Evolutionary conservation across 2,797 vertebrate species (phyloP).

Genomic region (Scolopax bukidnonensis): DNA sequence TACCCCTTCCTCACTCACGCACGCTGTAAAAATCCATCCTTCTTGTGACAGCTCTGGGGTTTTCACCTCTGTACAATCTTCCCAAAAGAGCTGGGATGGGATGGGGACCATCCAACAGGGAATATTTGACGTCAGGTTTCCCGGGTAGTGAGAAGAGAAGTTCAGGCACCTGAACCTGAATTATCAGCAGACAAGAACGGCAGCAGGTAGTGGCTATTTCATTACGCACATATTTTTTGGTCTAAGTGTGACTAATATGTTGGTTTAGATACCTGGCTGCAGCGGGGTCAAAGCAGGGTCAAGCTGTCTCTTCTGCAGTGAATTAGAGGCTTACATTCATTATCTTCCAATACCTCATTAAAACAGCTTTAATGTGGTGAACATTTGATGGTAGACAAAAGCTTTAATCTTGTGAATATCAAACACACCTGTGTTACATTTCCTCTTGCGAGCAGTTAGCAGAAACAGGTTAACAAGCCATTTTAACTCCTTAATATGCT

Average conservation of each 20-base stretch:
- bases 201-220: background rate
- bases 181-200: background rate
- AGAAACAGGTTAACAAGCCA: conserved; percentile 76
- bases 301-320: conserved; percentile 70
- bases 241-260: conserved; percentile 67
- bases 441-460: conserved; percentile 75
- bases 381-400: conserved; percentile 76
- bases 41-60: background rate
- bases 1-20: background rate
- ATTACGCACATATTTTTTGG: background rate
- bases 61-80: background rate
- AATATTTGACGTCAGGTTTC: background rate
- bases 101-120: background rate
- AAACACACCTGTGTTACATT: conserved; percentile 82
- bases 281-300: conserved; percentile 72
- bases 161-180: background rate
- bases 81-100: background rate
- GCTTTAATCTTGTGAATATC: conserved; percentile 81
- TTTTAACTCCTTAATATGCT: conserved; percentile 74
- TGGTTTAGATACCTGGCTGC: conserved; percentile 77
- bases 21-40: background rate
- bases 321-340: conserved; percentile 79
- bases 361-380: conserved; percentile 79
- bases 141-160: background rate
- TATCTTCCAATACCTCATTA: conserved; percentile 80